These are phyloP conservation scores for Ecdyonurus torrentis DNA, from an alignment of 2,888 invertebrate genomes.

Conservation along the genomic window DNA sequence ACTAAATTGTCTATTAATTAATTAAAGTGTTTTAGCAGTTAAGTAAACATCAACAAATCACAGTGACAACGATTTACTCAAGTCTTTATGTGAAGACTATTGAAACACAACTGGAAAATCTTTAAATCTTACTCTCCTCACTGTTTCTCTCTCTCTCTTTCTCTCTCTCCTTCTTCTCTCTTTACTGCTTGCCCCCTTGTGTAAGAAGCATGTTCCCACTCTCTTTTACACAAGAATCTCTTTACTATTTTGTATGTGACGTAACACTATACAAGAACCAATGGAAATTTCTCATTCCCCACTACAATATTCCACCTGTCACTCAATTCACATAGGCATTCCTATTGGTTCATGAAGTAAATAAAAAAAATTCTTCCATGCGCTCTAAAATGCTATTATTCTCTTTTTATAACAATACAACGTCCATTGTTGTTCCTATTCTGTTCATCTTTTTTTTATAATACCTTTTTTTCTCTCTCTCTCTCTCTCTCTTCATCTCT, in stretches of 20 bases:
- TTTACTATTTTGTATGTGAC: not conserved
- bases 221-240: not conserved
- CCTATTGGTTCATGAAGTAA: not conserved
- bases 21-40: not conserved
- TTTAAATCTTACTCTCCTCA: slow-evolving; percentile 3
- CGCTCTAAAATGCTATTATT: not conserved
- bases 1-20: too few relatives aligned
- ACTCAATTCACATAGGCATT: not conserved
- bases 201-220: not conserved
- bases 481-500: not conserved
- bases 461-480: too few relatives aligned
- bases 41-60: not conserved
- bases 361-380: not conserved
- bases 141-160: not conserved
- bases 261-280: not conserved
- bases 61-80: not conserved
- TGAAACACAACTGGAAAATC: not conserved
- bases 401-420: not conserved
- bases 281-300: not conserved
- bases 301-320: not conserved
- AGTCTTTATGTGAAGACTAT: not conserved
- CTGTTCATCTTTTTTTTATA: not conserved
- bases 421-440: not conserved
- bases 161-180: not conserved
- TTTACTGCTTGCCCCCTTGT: not conserved